These are phyloP conservation scores for Ambastaia sidthimunki DNA, from an alignment of 2,797 vertebrate genomes.

Conservation along the genomic window DNA sequence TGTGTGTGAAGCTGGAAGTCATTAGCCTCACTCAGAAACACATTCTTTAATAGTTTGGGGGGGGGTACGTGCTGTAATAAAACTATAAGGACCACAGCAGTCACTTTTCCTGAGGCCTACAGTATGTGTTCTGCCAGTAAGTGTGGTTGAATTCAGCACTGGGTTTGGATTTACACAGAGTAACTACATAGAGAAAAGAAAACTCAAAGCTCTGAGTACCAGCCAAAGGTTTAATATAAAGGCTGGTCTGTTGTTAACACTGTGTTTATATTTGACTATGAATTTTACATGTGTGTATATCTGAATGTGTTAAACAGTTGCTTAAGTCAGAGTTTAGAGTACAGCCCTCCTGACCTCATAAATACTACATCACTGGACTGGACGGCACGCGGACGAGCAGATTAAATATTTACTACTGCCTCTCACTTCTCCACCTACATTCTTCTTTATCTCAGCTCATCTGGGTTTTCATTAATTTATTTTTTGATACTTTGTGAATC, in stretches of 20 bases:
- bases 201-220: background rate
- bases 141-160: background rate
- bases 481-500: background rate
- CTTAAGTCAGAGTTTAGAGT: slow-evolving; percentile 40
- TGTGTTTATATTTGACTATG: slow-evolving; percentile 9
- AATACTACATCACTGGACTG: slow-evolving; percentile 57
- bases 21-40: slow-evolving; percentile 16
- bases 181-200: slow-evolving; percentile 7
- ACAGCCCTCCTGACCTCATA: slow-evolving; percentile 53
- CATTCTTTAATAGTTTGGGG: slow-evolving; percentile 5
- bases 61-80: slow-evolving; percentile 57
- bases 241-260: background rate
- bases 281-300: background rate
- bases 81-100: slow-evolving; percentile 22
- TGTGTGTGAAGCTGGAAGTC: slow-evolving; percentile 1
- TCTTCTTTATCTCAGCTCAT: slow-evolving; percentile 19
- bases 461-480: background rate
- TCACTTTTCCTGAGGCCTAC: background rate
- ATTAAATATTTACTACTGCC: slow-evolving; percentile 61
- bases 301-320: slow-evolving; percentile 38
- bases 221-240: background rate
- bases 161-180: slow-evolving; percentile 42
- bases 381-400: slow-evolving; percentile 50
- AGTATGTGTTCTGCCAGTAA: background rate
- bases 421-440: slow-evolving; percentile 40